Evolutionary conservation across 2,888 invertebrate genomes (phyloP).

Genomic region (Drosophila tripunctata): DNA sequence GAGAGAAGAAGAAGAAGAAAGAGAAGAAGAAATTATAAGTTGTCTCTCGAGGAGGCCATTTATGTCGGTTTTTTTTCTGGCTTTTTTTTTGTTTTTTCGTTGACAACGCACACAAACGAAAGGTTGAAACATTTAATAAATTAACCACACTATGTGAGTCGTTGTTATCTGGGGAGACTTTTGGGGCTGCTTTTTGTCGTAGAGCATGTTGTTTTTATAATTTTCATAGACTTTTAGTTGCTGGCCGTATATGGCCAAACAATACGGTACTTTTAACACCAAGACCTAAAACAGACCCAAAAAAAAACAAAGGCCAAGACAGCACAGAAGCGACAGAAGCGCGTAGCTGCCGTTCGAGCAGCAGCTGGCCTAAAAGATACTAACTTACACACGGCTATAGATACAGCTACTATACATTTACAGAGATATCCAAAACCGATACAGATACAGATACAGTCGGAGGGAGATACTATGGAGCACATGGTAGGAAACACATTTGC

Average conservation of each 20-base stretch:
- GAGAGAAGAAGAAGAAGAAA: neutral
- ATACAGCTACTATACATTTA: constrained; percentile 39
- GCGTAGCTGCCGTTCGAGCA: constrained; percentile 75
- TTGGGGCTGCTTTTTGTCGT: constrained; percentile 29
- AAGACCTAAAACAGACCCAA: constrained; percentile 38
- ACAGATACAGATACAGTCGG: constrained; percentile 10
- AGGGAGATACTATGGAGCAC: constrained; percentile 24
- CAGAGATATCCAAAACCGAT: constrained; percentile 13
- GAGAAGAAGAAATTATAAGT: constrained; percentile 64
- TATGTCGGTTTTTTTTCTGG: constrained; percentile 49
- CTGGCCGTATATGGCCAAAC: constrained; percentile 72
- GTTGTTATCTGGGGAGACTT: constrained; percentile 31
- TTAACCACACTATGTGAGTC: constrained; percentile 56
- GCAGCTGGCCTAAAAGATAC: constrained; percentile 60
- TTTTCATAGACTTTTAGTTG: constrained; percentile 53
- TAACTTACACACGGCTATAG: constrained; percentile 9
- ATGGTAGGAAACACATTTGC: constrained; percentile 67
- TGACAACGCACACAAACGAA: constrained; percentile 46
- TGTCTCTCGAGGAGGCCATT: constrained; percentile 64
- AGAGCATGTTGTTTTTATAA: constrained; percentile 65
- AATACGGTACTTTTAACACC: constrained; percentile 80
- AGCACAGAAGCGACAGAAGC: constrained; percentile 77
- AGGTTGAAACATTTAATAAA: constrained; percentile 65
- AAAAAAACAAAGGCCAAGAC: constrained; percentile 68
- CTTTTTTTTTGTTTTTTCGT: constrained; percentile 21